These are phyloP conservation scores for Drosophila lini DNA, from an alignment of 1,140 invertebrate genomes.

Conservation along the genomic window DNA sequence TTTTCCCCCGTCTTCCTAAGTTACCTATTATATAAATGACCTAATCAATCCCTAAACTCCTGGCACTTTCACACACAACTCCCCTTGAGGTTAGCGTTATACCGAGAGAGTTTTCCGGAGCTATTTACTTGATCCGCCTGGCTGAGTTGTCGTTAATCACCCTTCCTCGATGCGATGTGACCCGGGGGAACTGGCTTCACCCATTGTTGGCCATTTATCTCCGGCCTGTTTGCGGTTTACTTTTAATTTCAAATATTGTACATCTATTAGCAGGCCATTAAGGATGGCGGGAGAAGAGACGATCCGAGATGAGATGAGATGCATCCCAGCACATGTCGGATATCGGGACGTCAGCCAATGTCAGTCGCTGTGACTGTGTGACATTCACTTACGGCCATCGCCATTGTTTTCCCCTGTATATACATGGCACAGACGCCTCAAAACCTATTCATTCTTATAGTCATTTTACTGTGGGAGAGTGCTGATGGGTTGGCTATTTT, in stretches of 20 bases:
- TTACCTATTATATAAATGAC: neutral
- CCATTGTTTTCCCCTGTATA: slow-evolving; percentile 57
- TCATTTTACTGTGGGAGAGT: neutral
- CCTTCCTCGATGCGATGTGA: slow-evolving; percentile 5
- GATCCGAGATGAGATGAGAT: slow-evolving; percentile 7
- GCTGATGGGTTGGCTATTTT: neutral
- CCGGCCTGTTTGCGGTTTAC: slow-evolving; percentile 69
- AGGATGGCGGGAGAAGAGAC: slow-evolving; percentile 24
- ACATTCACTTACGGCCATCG: slow-evolving; percentile 55
- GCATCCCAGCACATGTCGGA: slow-evolving; percentile 68
- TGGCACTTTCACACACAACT: slow-evolving; percentile 17
- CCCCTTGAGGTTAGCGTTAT: neutral
- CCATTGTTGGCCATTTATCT: slow-evolving; percentile 60
- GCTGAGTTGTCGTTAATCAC: slow-evolving; percentile 56
- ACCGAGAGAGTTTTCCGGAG: slow-evolving; percentile 1
- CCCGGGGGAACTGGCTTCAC: slow-evolving; percentile 31
- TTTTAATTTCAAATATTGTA: slow-evolving; percentile 66
- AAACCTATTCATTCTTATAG: slow-evolving; percentile 22
- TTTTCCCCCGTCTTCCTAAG: neutral
- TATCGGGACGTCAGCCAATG: slow-evolving; percentile 61
- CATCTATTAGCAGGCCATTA: slow-evolving; percentile 71
- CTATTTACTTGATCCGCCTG: slow-evolving; percentile 35
- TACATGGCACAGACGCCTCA: slow-evolving; percentile 8
- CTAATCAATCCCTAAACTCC: slow-evolving; percentile 1
- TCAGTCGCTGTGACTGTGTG: slow-evolving; percentile 46